phyloP scores from a whole-genome alignment of 2,888 invertebrate genomes.

The Xestia xanthographa region DNA sequence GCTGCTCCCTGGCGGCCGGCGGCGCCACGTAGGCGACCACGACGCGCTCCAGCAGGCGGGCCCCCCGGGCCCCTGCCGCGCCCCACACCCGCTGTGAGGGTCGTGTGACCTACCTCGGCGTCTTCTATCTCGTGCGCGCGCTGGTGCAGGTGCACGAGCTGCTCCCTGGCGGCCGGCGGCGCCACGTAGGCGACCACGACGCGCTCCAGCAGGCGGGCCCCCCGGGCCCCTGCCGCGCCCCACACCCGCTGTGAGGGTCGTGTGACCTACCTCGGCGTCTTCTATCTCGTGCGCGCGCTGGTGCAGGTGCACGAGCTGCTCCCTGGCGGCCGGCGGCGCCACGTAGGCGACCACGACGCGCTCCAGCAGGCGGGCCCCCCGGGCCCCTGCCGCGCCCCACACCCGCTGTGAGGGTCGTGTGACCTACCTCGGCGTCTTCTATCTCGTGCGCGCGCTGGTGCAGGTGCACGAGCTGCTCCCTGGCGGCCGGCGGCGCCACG shows the following conservation, averaged over 20 bases:
- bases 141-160: too few species aligned
- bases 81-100: too few species aligned
- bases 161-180: too few species aligned
- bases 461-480: constrained; percentile 60
- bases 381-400: constrained; percentile 94
- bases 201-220: too few species aligned
- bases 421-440: constrained; percentile 60
- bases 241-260: constrained; percentile 3
- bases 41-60: too few species aligned
- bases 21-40: too few species aligned
- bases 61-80: too few species aligned
- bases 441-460: constrained; percentile 59
- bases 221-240: constrained; percentile 92
- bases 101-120: too few species aligned
- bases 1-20: too few species aligned
- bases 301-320: constrained; percentile 62
- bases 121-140: too few species aligned
- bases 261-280: constrained; percentile 76
- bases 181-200: too few species aligned
- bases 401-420: too few species aligned
- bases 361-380: constrained; percentile 73
- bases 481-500: constrained; percentile 62
- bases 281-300: constrained; percentile 57
- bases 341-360: constrained; percentile 89
- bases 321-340: constrained; percentile 66